Evolutionary conservation across 2,797 vertebrate species (phyloP), one percentile per base, ranked within the genome.

Genomic region (Scleropages formosus): DNA sequence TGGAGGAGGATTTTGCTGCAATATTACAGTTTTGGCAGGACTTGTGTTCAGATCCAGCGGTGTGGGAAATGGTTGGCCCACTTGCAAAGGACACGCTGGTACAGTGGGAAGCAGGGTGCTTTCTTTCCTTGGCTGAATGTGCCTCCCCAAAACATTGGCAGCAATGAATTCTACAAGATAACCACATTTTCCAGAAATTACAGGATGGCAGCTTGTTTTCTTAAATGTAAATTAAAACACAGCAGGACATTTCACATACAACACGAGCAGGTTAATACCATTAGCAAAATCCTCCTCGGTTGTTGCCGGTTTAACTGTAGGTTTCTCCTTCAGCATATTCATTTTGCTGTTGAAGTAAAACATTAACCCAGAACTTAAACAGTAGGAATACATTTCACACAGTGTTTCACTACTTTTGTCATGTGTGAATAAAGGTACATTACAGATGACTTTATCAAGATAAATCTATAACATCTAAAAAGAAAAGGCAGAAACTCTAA

Each of bases 101-200:
- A 8, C n/a, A 11, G 31, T 20, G n/a, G 3, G 9, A 16, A 49
- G 49, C 31, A 58, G 77, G 61, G 4, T 22, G 3, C 1, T 31
- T 39, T 47, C 67, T 20, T 26, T 74, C 60, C 60, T 75, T 18
- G 75, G 75, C 75, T 68, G 64, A 31, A 79, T 74, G 66, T 63
- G 66, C 44, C 72, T 79, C 20, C 75, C 75, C 66, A 77, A 65
- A 53, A 73, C 60, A 46, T 74, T 72, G 16, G 65, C 75, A 27
- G 71, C 49, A 64, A 79, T 69, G 59, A 74, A 73, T 71, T 74
- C 75, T 79, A 66, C 60, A 27, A 53, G 75, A 27, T 27, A 13
- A 44, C 9, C 58, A 64, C 75, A 70, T 22, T 6, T 71, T 62
- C 20, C 8, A 59, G 4, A 70, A 51, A 61, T 61, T 3, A 61